Evolutionary conservation across 2,113 vertebrate genomes (phyloP), one percentile per base, ranked within the genome.

Genomic region (Lanius ludovicianus): DNA sequence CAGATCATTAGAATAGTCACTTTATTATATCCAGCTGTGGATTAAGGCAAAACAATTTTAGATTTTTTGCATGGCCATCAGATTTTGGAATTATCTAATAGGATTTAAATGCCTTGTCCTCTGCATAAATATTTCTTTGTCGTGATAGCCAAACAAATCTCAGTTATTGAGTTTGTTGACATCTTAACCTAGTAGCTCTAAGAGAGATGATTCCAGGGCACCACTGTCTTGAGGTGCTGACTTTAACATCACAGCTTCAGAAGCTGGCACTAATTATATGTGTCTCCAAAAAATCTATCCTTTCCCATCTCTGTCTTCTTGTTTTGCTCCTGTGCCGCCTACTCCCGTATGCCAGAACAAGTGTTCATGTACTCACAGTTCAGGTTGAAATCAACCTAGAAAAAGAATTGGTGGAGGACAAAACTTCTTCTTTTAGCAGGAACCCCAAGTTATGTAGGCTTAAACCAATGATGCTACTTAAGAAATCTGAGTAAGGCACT

Each of bases 331-430:
- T 90, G 25, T 80, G 71, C 75, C 12, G 0, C 78, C 70, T 64
- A 90, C 75, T 80, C n/a, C 94, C 11, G 3, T 90, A 92, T 83
- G 92, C 50, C 67, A 85, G 75, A 59, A 65, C 63, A 83, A 85
- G 62, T 80, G 78, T 76, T 94, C 37, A 3, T 25, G 53, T 69
- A 50, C 46, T 91, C 47, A 56, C 59, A 87, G 78, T 49, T 55
- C 79, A 85, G 71, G 62, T 88, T 88, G 63, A 94, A 93, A 76
- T 46, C 95, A 90, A 83, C 79, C 88, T 62, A 85, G 79, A 91
- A 87, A 82, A 91, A 80, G 20, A 83, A 62, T 24, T n/a, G 41
- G 20, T 42, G 27, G 42, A 80, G 23, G 39, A 49, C 11, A 85
- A 91, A 90, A 76, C 28, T 76, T 90, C n/a, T 11, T 55, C 13